Evolutionary conservation across 2,113 vertebrate genomes (phyloP).

Genomic region (Saccopteryx leptura): DNA sequence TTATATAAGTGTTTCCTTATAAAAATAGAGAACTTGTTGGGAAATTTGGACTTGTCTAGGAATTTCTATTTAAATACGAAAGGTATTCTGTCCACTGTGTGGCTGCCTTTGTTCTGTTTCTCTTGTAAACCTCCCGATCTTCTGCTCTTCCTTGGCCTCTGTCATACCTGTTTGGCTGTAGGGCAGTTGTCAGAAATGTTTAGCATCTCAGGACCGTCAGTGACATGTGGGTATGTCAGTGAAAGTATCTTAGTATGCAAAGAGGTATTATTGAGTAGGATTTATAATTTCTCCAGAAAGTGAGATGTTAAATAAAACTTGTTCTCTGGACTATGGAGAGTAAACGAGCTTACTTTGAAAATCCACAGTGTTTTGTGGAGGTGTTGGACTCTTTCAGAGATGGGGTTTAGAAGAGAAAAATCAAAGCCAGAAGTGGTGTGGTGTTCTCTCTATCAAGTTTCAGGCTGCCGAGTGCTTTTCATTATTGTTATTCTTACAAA

Average conservation of each 20-base stretch:
- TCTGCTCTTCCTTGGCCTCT: not conserved
- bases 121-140: conserved; percentile 11
- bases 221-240: conserved; percentile 20
- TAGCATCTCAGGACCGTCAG: conserved; percentile 24
- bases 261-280: not conserved
- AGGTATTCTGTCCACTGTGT: not conserved
- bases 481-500: conserved; percentile 28
- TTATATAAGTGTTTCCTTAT: not conserved
- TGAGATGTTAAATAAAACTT: not conserved
- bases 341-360: conserved; percentile 15
- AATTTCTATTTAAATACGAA: not conserved
- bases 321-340: not conserved
- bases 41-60: conserved; percentile 24
- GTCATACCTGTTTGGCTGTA: conserved; percentile 28
- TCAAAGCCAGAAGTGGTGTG: not conserved
- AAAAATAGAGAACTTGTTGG: conserved; percentile 41
- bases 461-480: not conserved
- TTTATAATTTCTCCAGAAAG: conserved; percentile 48
- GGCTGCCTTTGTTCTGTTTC: conserved; percentile 63
- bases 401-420: conserved; percentile 54
- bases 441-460: not conserved
- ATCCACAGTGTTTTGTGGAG: not conserved
- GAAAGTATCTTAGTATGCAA: conserved; percentile 19
- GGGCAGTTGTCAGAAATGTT: conserved; percentile 63
- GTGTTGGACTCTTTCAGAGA: not conserved